phyloP scores from a whole-genome alignment of 2,888 invertebrate genomes.

The Stenichneumon culpator region DNA sequence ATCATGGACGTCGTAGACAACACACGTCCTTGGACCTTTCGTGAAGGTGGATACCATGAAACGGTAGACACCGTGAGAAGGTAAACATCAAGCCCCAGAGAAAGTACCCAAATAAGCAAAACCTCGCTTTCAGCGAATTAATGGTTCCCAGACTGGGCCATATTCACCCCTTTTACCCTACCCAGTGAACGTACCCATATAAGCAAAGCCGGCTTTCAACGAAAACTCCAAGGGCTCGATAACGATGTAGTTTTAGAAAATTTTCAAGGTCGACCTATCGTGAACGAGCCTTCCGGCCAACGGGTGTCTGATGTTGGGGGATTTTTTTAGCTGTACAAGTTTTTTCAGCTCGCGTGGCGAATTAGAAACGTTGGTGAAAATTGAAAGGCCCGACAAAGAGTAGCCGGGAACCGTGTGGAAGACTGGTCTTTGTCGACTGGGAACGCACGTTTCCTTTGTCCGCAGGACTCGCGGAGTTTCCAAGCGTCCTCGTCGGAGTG shows the following conservation, averaged over 20 bases:
- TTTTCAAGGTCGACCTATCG: not conserved
- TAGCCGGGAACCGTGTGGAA: slow-evolving; percentile 44
- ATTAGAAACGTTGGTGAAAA: slow-evolving; percentile 7
- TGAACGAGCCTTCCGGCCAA: not conserved
- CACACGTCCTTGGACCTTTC: slow-evolving; percentile 48
- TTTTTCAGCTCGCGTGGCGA: not conserved
- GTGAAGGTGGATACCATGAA: too few relatives aligned
- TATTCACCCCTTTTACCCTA: too few relatives aligned
- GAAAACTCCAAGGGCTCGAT: not conserved
- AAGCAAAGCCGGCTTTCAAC: too few relatives aligned
- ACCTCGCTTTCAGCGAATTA: too few relatives aligned
- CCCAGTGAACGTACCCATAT: too few relatives aligned
- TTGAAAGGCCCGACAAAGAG: slow-evolving; percentile 31
- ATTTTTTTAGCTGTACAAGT: not conserved
- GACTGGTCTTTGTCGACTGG: slow-evolving; percentile 65
- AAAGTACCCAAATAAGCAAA: too few relatives aligned
- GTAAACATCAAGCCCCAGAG: too few relatives aligned
- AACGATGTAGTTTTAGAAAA: not conserved
- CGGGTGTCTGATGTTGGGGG: not conserved
- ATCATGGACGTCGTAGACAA: too few relatives aligned
- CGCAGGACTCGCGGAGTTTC: slow-evolving; percentile 58
- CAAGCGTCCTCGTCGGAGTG: slow-evolving; percentile 54
- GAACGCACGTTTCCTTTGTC: slow-evolving; percentile 66
- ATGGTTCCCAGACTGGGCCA: too few relatives aligned
- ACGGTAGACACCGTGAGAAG: too few relatives aligned